These are phyloP conservation scores for Yponomeuta evonymella DNA, from an alignment of 2,888 invertebrate species.

Conservation along the genomic window DNA sequence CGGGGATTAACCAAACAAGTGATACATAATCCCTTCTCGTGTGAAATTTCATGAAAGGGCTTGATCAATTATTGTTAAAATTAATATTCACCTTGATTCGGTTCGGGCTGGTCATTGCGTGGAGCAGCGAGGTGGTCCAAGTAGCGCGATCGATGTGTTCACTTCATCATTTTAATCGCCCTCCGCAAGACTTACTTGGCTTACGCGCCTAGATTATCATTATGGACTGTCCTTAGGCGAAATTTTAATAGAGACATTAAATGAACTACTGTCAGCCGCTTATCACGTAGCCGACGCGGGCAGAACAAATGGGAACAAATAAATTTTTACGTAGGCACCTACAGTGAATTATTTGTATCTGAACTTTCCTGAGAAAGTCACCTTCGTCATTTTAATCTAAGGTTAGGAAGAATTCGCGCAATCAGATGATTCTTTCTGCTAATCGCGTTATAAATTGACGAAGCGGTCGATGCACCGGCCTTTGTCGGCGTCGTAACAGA, in stretches of 20 bases:
- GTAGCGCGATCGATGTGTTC: constrained; percentile 49
- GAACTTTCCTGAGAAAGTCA: constrained; percentile 43
- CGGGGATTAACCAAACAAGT: constrained; percentile 62
- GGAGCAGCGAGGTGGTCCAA: constrained; percentile 2
- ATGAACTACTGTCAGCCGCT: constrained; percentile 48
- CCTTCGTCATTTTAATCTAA: constrained; percentile 45
- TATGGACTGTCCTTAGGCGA: constrained; percentile 69
- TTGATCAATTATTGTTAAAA: constrained; percentile 38
- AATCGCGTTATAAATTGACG: constrained; percentile 72
- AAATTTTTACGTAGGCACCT: constrained; percentile 37
- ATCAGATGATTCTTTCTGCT: constrained; percentile 65
- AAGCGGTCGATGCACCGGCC: constrained; percentile 49
- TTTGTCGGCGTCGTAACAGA: constrained; percentile 65
- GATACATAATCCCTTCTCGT: constrained; percentile 62
- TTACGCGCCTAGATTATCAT: constrained; percentile 72
- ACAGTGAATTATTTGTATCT: constrained; percentile 8
- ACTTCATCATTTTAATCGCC: constrained; percentile 69
- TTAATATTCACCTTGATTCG: constrained; percentile 37
- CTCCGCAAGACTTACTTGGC: constrained; percentile 60
- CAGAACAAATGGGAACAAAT: constrained; percentile 51
- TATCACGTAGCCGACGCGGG: constrained; percentile 33
- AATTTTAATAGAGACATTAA: constrained; percentile 72
- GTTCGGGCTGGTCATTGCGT: constrained; percentile 18
- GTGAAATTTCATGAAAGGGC: constrained; percentile 59
- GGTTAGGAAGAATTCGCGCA: constrained; percentile 55